These are phyloP conservation scores for Drosophila lacicola DNA, from an alignment of 2,888 invertebrate species.

Conservation along the genomic window DNA sequence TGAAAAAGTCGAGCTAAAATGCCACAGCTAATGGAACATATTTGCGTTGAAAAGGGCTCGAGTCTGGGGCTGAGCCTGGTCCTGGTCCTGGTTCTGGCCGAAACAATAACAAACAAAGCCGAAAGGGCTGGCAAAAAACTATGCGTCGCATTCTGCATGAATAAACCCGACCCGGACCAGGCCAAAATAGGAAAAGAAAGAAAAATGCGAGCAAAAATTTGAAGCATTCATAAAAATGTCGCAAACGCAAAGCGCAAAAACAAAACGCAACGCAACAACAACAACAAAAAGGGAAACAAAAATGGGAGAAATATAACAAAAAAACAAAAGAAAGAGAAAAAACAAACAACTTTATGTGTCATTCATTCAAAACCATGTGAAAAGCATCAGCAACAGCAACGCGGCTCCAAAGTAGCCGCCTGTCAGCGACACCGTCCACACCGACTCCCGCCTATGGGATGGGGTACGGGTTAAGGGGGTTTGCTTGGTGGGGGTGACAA, in stretches of 20 bases:
- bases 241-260: slow-evolving; percentile 70
- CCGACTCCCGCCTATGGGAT: neutral
- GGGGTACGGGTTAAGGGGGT: neutral
- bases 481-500: slow-evolving; percentile 17
- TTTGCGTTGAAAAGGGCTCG: slow-evolving; percentile 76
- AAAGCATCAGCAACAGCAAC: slow-evolving; percentile 70
- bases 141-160: slow-evolving; percentile 79
- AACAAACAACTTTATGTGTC: slow-evolving; percentile 74
- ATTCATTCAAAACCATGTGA: slow-evolving; percentile 78
- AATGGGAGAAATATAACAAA: neutral
- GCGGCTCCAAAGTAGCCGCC: slow-evolving; percentile 69
- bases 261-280: slow-evolving; percentile 56
- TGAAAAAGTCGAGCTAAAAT: slow-evolving; percentile 67
- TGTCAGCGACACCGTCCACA: slow-evolving; percentile 55
- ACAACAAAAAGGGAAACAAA: slow-evolving; percentile 14
- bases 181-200: slow-evolving; percentile 31
- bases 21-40: slow-evolving; percentile 79
- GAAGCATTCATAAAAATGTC: slow-evolving; percentile 80
- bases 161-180: slow-evolving; percentile 53
- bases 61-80: slow-evolving; percentile 45
- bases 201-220: slow-evolving; percentile 68
- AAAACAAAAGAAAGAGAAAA: slow-evolving; percentile 14
- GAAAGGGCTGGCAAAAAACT: slow-evolving; percentile 70
- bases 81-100: slow-evolving; percentile 38
- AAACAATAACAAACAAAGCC: slow-evolving; percentile 75